Evolutionary conservation across 2,888 invertebrate species (phyloP).

Genomic region (Agrochola lychnidis): DNA sequence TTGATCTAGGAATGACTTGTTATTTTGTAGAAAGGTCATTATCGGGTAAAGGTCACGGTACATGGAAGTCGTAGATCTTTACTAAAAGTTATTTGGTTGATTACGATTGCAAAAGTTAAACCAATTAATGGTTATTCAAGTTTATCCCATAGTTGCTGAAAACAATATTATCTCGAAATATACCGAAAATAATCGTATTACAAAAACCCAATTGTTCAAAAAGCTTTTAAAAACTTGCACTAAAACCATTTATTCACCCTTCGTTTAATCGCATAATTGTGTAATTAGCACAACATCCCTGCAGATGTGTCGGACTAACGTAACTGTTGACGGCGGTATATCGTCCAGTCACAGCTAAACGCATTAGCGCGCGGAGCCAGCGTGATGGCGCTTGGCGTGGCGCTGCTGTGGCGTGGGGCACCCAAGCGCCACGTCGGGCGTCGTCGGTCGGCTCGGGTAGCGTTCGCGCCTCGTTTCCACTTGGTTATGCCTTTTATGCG

Average conservation of each 20-base stretch:
- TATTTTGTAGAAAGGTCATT: background rate
- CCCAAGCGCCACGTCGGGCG: constrained; percentile 27
- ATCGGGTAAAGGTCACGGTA: no score
- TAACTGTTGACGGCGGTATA: constrained; percentile 76
- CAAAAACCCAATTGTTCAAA: constrained; percentile 14
- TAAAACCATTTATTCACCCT: constrained; percentile 55
- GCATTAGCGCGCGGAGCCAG: constrained; percentile 73
- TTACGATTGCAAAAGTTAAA: background rate
- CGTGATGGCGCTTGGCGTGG: constrained; percentile 35
- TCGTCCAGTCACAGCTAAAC: constrained; percentile 81
- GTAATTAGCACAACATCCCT: constrained; percentile 66
- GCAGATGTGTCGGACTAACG: constrained; percentile 64
- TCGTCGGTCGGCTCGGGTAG: constrained; percentile 49
- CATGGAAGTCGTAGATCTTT: background rate
- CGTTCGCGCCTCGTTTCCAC: constrained; percentile 84
- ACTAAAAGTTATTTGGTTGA: background rate
- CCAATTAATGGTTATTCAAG: background rate
- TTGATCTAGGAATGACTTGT: background rate
- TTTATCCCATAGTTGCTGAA: background rate
- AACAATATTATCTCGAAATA: background rate
- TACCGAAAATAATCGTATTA: background rate
- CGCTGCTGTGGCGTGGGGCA: constrained; percentile 19
- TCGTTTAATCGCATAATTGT: constrained; percentile 61
- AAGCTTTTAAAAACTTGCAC: constrained; percentile 43
- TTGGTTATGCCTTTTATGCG: constrained; percentile 90